A percentile compares a stretch with the other conserved stretches of the same genome.
Conservation (phyloP, 2,113 vertebrate species). For the Gobius niger region DNA sequence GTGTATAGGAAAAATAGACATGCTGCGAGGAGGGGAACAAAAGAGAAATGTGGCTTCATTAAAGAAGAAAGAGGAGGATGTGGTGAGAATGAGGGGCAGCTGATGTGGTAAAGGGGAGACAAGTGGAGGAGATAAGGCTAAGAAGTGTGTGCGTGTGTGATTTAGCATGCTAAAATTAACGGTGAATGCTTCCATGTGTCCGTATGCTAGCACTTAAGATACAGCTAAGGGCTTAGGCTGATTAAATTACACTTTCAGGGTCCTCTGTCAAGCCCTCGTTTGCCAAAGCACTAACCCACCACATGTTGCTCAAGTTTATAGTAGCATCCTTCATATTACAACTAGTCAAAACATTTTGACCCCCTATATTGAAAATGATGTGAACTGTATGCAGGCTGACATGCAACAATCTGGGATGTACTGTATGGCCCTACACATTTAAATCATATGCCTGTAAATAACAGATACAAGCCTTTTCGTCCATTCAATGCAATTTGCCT, state of each 20-base stretch:
- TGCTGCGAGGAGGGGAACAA: slow-evolving; percentile 6
- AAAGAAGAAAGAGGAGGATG: slow-evolving; percentile 14
- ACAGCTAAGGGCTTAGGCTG: slow-evolving; percentile 26
- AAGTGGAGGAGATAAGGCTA: neutral
- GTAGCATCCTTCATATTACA: slow-evolving; percentile 10
- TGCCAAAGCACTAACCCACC: slow-evolving; percentile 14
- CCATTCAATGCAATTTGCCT: too few species aligned
- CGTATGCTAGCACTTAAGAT: slow-evolving; percentile 29
- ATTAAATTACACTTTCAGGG: slow-evolving; percentile 53
- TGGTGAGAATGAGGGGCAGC: slow-evolving; percentile 23
- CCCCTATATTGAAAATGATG: slow-evolving; percentile 29
- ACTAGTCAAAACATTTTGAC: slow-evolving; percentile 35
- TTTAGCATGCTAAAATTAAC: slow-evolving; percentile 39
- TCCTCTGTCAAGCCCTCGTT: slow-evolving; percentile 19
- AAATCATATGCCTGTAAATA: neutral
- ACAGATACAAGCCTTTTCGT: too few species aligned
- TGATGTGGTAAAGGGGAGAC: slow-evolving; percentile 6
- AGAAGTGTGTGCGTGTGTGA: slow-evolving; percentile 1
- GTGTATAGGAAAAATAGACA: slow-evolving; percentile 55
- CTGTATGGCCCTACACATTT: neutral
- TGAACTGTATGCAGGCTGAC: neutral
- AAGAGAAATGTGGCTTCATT: neutral
- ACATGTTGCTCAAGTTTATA: slow-evolving; percentile 9
- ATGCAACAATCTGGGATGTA: neutral
- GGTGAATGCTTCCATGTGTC: slow-evolving; percentile 70